Evolutionary conservation across 37 sponge, comb jelly and placozoan genomes (phyloP), one percentile per base, ranked within the genome.

Genomic region (Halisarca cf. caerulea): DNA sequence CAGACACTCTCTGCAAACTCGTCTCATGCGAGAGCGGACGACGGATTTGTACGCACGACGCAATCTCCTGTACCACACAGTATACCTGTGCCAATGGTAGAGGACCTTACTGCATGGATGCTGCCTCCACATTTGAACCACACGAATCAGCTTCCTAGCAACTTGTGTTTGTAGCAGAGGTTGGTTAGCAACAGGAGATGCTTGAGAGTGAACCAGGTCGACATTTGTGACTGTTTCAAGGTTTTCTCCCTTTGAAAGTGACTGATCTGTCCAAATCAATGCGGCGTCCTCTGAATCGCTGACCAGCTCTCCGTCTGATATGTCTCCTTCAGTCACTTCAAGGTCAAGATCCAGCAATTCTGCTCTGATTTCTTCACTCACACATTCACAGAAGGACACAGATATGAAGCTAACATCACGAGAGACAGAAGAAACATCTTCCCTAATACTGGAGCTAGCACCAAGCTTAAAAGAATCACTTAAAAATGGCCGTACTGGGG

Each of bases 301-400:
- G 51, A 14, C 51, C 51, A 47, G 11, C 11, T 47, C 51, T 47
- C 51, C 51, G 6, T 47, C 45, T 9, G 36, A 18, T 41, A 5
- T n/a, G 77, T 9, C 42, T n/a, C 77, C 25, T 21, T 36, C 45
- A n/a, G 45, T n/a, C 21, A 25, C 2, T 25, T 37, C 77, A 2
- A n/a, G n/a, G 77, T 74, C 77, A 15, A 74, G 43, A 2, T 74
- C 77, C 77, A 36, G 41, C 14, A 74, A 44, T 44, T 74, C 41
- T 2, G 23, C 25, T 4, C 45, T 37, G 43, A 74, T 6, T 6
- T 40, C 77, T 15, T 74, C 24, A 37, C 45, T 43, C 21, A 74
- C 45, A 23, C 77, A 74, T 2, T 39, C 41, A 25, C 77, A 74
- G 25, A 74, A 9, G 24, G 17, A 5, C 24, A 74, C 77, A 1